These are phyloP conservation scores for Pandion haliaetus DNA, from an alignment of 2,113 vertebrate species.

Conservation along the genomic window DNA sequence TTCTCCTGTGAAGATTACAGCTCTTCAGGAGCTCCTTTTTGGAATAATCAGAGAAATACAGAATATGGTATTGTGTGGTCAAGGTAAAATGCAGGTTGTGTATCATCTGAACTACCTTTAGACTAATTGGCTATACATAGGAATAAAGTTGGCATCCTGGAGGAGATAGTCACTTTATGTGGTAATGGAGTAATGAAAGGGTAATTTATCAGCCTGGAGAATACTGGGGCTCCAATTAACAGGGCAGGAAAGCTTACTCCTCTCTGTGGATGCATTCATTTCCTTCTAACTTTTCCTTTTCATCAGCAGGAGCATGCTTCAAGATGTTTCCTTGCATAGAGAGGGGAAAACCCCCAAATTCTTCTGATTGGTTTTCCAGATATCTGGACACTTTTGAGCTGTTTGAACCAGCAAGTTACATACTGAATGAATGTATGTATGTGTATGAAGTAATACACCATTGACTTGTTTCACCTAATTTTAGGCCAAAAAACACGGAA, in stretches of 20 bases:
- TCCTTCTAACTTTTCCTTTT: not conserved
- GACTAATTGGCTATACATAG: not conserved
- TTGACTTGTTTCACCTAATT: not conserved
- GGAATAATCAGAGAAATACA: not conserved
- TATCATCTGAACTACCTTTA: not conserved
- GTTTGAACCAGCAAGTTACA: not conserved
- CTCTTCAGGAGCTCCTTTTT: not conserved
- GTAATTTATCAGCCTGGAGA: not conserved
- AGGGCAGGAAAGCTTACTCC: not conserved
- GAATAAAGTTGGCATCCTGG: not conserved
- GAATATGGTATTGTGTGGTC: not conserved
- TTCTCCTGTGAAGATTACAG: not conserved
- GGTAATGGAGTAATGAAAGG: not conserved
- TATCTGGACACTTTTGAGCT: not conserved
- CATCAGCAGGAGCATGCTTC: not conserved
- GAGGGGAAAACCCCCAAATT: fast-evolving
- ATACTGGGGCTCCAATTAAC: not conserved
- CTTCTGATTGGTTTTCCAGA: not conserved
- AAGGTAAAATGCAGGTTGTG: not conserved
- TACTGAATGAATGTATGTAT: not conserved
- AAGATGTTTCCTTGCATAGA: not conserved
- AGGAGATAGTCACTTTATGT: not conserved
- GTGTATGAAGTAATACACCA: not conserved
- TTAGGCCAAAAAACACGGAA: not conserved
- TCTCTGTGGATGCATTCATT: not conserved